Evolutionary conservation across 2,113 vertebrate genomes (phyloP), one percentile per base, ranked within the genome.

Genomic region (Oryzias melastigma): DNA sequence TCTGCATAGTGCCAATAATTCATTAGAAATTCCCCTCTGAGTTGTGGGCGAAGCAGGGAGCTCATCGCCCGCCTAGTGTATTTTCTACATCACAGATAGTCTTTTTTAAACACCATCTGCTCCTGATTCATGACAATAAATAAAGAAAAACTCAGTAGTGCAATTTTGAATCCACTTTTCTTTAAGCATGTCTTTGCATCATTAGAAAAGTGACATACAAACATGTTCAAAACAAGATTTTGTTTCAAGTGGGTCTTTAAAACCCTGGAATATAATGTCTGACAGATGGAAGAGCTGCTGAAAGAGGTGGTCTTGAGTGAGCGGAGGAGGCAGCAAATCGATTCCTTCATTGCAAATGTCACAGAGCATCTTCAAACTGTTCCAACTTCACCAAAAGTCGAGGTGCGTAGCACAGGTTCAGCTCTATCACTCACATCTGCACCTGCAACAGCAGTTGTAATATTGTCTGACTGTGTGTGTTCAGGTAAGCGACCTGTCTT

Each of bases 211-310:
- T 3, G 29, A 3, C 8, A 7, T 29, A 29, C 7, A 7, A 7
- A 29, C 29, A 12, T 35, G 29, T 35, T 35, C 3, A 35, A 35
- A 35, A 29, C 27, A 29, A 35, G 29, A 35, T 35, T 35, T 35
- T n/a, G 1, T 12, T 17, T n/a, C 3, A 1, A n/a, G 12, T 18
- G n/a, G 7, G n/a, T 19, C 7, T 18, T 19, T 10, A 47, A 47
- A 47, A 65, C 13, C 49, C 17, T 54, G 0, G 17, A 0, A 25
- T 61, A 20, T 66, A 44, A 43, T 14, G 43, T 35, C 43, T 41
- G 46, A 62, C 85, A 98, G 97, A 92, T 98, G 0, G 94, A 98
- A 52, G 97, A 99, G 73, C 90, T 99, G 60, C 84, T 98, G 48
- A 97, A 95, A 77, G 97, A 98, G 82, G 93, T 98, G 44, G 85